phyloP scores from a whole-genome alignment of 2,113 vertebrate genomes.

The Semicossyphus pulcher region DNA sequence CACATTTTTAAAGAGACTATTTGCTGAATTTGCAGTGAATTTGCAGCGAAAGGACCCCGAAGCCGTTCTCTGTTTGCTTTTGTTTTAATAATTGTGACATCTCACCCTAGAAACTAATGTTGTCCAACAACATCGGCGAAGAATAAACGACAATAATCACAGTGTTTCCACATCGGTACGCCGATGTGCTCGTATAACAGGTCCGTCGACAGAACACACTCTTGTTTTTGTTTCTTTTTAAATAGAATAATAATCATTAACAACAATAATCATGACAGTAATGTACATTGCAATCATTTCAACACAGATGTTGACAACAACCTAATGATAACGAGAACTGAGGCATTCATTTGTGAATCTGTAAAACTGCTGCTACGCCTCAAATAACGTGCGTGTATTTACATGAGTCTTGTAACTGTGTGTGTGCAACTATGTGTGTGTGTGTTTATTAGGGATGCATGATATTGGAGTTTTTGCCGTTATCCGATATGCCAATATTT shows the following conservation, averaged over 20 bases:
- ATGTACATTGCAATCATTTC: constrained; percentile 69
- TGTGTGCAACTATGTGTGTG: constrained; percentile 11
- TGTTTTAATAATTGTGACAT: constrained; percentile 21
- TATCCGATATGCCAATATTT: too few species aligned
- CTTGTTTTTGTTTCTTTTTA: constrained; percentile 74
- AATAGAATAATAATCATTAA: constrained; percentile 76
- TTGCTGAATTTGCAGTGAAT: constrained; percentile 46
- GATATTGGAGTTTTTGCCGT: too few species aligned
- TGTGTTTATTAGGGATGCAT: too few species aligned
- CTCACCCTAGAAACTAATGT: constrained; percentile 65
- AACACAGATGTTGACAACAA: constrained; percentile 60
- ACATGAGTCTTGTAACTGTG: constrained; percentile 17
- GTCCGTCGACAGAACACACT: constrained; percentile 70
- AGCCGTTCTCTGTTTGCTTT: constrained; percentile 22
- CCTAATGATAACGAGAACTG: constrained; percentile 48
- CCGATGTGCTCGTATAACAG: constrained; percentile 72
- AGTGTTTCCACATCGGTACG: constrained; percentile 78
- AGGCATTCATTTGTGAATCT: constrained; percentile 52
- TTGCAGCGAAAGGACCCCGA: constrained; percentile 68
- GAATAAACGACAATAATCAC: constrained; percentile 74
- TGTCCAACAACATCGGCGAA: constrained; percentile 71
- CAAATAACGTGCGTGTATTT: constrained; percentile 28
- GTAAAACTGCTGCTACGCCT: constrained; percentile 49
- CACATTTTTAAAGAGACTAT: constrained; percentile 30
- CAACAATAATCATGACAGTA: constrained; percentile 62